These are phyloP conservation scores for Cylloceria caligata DNA, from an alignment of 2,888 invertebrate genomes.

Conservation along the genomic window DNA sequence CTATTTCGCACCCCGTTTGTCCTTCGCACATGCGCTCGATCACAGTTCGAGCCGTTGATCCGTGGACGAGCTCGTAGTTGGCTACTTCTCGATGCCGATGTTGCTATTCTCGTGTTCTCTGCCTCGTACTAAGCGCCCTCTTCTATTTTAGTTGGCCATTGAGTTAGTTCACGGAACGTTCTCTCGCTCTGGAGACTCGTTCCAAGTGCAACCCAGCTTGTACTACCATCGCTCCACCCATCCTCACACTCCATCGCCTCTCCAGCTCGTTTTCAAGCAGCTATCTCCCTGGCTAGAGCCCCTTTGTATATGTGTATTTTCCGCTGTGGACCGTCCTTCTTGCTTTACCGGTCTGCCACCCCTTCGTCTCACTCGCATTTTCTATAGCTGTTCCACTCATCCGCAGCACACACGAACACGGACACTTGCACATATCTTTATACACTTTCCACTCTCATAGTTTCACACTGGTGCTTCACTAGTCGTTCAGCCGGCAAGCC, in stretches of 20 bases:
- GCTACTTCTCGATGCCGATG: slow-evolving; percentile 32
- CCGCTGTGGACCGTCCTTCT: slow-evolving; percentile 14
- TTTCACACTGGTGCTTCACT: slow-evolving; percentile 18
- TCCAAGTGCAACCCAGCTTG: slow-evolving; percentile 23
- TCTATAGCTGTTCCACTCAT: neutral
- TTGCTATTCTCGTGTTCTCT: neutral
- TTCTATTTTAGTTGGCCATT: slow-evolving; percentile 9
- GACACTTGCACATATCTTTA: neutral
- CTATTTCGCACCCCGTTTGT: slow-evolving; percentile 31
- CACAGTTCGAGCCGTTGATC: slow-evolving; percentile 36
- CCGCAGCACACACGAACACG: neutral
- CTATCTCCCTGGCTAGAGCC: neutral
- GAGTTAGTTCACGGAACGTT: slow-evolving; percentile 19
- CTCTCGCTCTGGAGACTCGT: slow-evolving; percentile 12
- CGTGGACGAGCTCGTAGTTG: slow-evolving; percentile 10
- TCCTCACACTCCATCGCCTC: slow-evolving; percentile 13
- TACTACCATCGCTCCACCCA: neutral
- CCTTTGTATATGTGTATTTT: slow-evolving; percentile 4
- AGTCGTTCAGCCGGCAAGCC: slow-evolving; percentile 7
- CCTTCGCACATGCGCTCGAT: slow-evolving; percentile 29
- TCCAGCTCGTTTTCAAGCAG: slow-evolving; percentile 10
- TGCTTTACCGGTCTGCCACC: neutral
- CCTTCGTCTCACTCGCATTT: neutral
- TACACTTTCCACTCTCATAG: slow-evolving; percentile 16
- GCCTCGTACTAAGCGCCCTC: slow-evolving; percentile 16